A percentile compares a stretch with the other conserved stretches of the same genome.
Evolutionary conservation across 2,113 vertebrate genomes (phyloP).

Genomic region (Lanius ludovicianus): DNA sequence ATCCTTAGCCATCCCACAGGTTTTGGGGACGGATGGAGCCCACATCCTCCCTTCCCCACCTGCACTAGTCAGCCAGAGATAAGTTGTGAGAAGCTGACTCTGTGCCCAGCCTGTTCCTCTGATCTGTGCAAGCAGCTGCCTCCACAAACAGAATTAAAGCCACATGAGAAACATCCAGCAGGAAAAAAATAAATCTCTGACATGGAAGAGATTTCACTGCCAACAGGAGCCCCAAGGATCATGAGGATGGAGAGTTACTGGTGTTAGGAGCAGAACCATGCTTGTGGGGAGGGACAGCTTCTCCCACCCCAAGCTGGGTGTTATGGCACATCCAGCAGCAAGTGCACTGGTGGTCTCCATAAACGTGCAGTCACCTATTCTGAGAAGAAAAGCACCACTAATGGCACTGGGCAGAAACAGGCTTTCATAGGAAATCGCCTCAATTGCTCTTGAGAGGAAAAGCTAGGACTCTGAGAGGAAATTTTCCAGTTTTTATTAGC

Average conservation of each 20-base stretch:
- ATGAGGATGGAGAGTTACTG: background rate
- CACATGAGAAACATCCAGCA: background rate
- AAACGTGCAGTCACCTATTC: background rate
- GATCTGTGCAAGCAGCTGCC: background rate
- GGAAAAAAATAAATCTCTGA: background rate
- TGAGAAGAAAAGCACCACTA: background rate
- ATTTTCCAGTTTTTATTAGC: background rate
- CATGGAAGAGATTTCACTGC: background rate
- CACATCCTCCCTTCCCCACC: background rate
- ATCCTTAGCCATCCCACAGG: background rate
- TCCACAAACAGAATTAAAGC: background rate
- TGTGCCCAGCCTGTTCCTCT: background rate
- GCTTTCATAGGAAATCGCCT: background rate
- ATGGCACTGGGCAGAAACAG: background rate
- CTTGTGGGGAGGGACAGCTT: background rate
- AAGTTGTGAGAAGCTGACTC: background rate
- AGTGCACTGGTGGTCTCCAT: background rate
- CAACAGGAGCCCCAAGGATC: background rate
- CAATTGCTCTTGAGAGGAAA: background rate
- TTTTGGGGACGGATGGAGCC: background rate
- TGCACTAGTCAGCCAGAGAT: background rate
- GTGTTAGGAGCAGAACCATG: background rate
- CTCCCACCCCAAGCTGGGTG: background rate
- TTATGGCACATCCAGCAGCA: background rate
- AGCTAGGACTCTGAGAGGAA: background rate